Conservation (phyloP, 2,888 invertebrate genomes). For the Notocelia uddmanniana region DNA sequence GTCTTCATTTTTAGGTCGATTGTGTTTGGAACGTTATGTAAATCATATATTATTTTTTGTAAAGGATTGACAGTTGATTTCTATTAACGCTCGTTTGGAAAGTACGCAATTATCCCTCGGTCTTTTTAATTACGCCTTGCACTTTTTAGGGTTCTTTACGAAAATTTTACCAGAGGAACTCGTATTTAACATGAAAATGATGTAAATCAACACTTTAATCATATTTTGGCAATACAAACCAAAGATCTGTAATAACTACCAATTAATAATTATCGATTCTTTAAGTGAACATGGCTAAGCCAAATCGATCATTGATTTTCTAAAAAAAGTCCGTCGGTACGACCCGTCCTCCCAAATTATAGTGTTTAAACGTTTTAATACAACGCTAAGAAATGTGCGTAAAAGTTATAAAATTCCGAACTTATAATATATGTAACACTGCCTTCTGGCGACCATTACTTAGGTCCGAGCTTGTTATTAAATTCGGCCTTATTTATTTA, state of each 20-base stretch:
- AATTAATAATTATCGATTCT: conserved; percentile 40
- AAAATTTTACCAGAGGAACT: not conserved
- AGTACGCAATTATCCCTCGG: no score
- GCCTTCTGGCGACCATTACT: conserved; percentile 84
- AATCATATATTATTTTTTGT: no score
- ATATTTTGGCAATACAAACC: not conserved
- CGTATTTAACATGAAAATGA: not conserved
- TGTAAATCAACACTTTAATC: not conserved
- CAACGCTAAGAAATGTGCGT: conserved; percentile 81
- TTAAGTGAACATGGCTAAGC: conserved; percentile 44
- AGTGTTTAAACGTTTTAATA: conserved; percentile 83
- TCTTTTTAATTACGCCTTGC: no score
- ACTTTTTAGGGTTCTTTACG: no score
- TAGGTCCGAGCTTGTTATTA: conserved; percentile 81
- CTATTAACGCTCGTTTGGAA: no score
- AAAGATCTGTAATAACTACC: conserved; percentile 15
- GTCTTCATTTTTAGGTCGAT: no score
- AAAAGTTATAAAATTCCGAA: conserved; percentile 77
- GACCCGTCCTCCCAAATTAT: conserved; percentile 72
- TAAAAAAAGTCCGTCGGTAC: conserved; percentile 68
- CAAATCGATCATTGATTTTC: conserved; percentile 52
- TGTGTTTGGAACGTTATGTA: no score
- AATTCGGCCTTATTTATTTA: conserved; percentile 84
- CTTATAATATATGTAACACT: conserved; percentile 79
- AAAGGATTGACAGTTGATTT: no score